Conservation (phyloP, 23 tunicate genomes). For the Corella eumyota region DNA sequence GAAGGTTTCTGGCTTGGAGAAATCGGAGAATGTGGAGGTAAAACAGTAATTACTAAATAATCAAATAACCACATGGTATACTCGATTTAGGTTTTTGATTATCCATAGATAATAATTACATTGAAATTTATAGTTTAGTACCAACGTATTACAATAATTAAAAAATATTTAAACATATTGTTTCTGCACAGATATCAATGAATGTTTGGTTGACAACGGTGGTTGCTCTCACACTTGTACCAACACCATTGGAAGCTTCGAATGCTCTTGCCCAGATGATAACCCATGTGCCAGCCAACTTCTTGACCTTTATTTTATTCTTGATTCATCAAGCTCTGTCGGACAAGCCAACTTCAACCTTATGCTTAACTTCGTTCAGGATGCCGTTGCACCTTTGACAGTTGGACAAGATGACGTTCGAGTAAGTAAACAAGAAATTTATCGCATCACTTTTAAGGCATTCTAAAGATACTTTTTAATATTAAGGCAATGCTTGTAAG, state of each 20-base stretch:
- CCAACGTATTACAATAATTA: not conserved
- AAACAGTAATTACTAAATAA: not conserved
- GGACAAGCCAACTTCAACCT: constrained; percentile 51
- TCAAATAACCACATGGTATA: too few species aligned
- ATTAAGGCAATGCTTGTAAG: not conserved
- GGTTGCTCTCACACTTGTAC: constrained; percentile 90
- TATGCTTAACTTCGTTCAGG: constrained; percentile 37
- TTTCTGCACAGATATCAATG: constrained; percentile 68
- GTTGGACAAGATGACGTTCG: constrained; percentile 53
- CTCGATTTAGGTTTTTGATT: too few species aligned
- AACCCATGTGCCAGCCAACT: constrained; percentile 48
- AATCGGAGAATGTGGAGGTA: constrained; percentile 77
- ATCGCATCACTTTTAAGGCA: not conserved
- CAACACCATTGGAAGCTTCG: constrained; percentile 73
- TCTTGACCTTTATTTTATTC: constrained; percentile 75
- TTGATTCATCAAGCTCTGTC: constrained; percentile 84
- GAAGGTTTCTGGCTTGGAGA: constrained; percentile 84
- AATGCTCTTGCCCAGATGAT: constrained; percentile 50
- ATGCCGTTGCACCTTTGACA: constrained; percentile 13
- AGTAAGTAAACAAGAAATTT: constrained; percentile 11
- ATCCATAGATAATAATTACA: too few species aligned
- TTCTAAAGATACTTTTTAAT: not conserved
- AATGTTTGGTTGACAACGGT: constrained; percentile 85
- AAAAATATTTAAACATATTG: not conserved
- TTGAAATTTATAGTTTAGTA: not conserved